Conservation (phyloP, 1,140 invertebrate species). For the Drosophila littoralis region DNA sequence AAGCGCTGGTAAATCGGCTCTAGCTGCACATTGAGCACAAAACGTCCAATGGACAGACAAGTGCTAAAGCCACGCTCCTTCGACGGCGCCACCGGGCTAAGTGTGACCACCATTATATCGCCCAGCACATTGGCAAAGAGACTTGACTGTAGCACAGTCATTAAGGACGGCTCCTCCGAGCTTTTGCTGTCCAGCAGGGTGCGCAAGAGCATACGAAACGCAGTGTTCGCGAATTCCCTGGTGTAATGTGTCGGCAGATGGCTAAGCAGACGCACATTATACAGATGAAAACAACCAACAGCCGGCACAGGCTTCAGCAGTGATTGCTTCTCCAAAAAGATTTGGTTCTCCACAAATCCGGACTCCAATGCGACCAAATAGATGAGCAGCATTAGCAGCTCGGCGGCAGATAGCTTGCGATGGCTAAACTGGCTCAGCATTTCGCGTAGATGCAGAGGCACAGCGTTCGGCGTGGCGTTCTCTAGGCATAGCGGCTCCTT, state of each 20-base stretch:
- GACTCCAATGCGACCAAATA: slow-evolving; percentile 68
- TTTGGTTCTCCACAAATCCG: slow-evolving; percentile 57
- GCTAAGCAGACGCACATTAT: slow-evolving; percentile 62
- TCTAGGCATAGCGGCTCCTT: slow-evolving; percentile 58
- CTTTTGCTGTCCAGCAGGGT: slow-evolving; percentile 33
- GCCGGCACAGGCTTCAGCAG: slow-evolving; percentile 48
- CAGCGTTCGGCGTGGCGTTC: slow-evolving; percentile 41
- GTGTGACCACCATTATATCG: slow-evolving; percentile 66
- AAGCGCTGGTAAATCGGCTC: slow-evolving; percentile 61
- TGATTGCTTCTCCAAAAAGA: slow-evolving; percentile 36
- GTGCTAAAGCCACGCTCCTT: slow-evolving; percentile 53
- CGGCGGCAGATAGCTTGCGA: slow-evolving; percentile 7
- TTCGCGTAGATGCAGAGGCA: slow-evolving; percentile 60
- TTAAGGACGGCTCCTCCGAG: slow-evolving; percentile 3
- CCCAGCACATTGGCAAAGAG: slow-evolving; percentile 57
- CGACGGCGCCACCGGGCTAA: slow-evolving; percentile 47
- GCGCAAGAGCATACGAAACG: slow-evolving; percentile 44
- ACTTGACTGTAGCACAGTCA: slow-evolving; percentile 24
- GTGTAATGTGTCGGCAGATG: slow-evolving; percentile 8
- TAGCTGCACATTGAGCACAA: slow-evolving; percentile 57
- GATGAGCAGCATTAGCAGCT: slow-evolving; percentile 53
- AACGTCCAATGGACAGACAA: slow-evolving; percentile 67
- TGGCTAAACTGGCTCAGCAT: slow-evolving; percentile 40
- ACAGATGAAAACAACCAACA: slow-evolving; percentile 59
- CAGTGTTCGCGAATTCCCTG: slow-evolving; percentile 29